Conservation (phyloP, 2,888 invertebrate species). For the Aleiodes alternator region DNA sequence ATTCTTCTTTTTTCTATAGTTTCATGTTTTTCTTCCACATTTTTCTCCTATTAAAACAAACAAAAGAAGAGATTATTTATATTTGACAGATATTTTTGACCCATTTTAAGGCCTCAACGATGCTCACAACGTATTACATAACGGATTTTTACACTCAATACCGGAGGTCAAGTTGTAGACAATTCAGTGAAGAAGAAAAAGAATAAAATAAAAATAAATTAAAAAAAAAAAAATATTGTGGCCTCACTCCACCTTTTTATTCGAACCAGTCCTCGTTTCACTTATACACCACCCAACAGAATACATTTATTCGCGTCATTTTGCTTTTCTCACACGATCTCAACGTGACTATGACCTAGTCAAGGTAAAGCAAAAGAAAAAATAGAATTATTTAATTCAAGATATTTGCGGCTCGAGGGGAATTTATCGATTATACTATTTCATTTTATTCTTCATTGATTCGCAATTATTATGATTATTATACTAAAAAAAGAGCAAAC, state of each 20-base stretch:
- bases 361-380: neutral
- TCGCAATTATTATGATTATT: neutral
- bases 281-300: too few species aligned
- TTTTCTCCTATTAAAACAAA: neutral
- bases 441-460: neutral
- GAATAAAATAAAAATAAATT: neutral
- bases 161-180: conserved; percentile 29
- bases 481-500: too few species aligned
- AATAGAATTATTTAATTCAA: neutral
- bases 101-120: conserved; percentile 4
- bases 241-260: neutral
- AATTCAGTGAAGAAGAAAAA: neutral
- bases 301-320: conserved; percentile 3
- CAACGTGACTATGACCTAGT: conserved; percentile 23
- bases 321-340: conserved; percentile 27
- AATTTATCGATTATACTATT: conserved; percentile 21
- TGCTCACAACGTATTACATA: conserved; percentile 46
- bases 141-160: conserved; percentile 43
- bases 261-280: neutral
- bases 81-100: conserved; percentile 19
- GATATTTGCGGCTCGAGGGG: neutral
- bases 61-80: neutral
- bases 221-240: neutral
- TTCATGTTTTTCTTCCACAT: neutral
- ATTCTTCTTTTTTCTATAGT: too few species aligned